Evolutionary conservation across 1,140 invertebrate genomes (phyloP), one percentile per base, ranked within the genome.

Genomic region (Agrypnia vestita): DNA sequence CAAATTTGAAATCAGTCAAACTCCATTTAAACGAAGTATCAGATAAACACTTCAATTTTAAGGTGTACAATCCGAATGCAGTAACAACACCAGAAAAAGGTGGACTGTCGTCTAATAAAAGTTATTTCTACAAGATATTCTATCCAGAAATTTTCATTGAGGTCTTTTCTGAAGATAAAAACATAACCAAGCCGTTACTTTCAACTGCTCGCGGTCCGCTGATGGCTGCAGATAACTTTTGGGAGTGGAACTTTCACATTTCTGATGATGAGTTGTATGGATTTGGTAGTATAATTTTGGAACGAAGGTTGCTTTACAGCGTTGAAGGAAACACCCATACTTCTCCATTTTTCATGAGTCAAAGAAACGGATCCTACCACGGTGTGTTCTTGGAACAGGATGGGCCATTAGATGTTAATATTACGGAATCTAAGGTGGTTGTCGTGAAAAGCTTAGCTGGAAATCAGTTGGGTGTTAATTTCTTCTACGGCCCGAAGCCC

Each of bases 171-270:
- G 15, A 46, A n/a, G 72, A 76, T 46, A 17, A 15, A 3, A 79
- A 77, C 17, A 71, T 67, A 46, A 59, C 74, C 0, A 80, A 72
- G 47, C 82, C 82, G 19, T 56, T 90, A 6, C 80, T 89, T 3
- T 86, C 85, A 8, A 88, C 89, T 9, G 79, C 85, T 0, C 83
- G 84, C 67, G 87, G 87, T 10, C 86, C 89, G 4, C 53, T 88
- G 0, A 88, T 90, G 19, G 84, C 62, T 21, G 87, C 86, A n/a
- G 83, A 88, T 44, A 82, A 84, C 15, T 88, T 87, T 74, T 88
- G 86, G 86, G 88, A 90, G 83, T 88, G 86, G 86, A 85, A 85
- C 7, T 80, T 90, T 9, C 83, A 87, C 49, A 46, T 90, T 10
- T 83, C 80, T 1, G 80, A 80, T 51, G 77, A 84, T 10, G 72